These are phyloP conservation scores for Drosophila yakuba DNA, from an alignment of 1,140 invertebrate species.

Conservation along the genomic window DNA sequence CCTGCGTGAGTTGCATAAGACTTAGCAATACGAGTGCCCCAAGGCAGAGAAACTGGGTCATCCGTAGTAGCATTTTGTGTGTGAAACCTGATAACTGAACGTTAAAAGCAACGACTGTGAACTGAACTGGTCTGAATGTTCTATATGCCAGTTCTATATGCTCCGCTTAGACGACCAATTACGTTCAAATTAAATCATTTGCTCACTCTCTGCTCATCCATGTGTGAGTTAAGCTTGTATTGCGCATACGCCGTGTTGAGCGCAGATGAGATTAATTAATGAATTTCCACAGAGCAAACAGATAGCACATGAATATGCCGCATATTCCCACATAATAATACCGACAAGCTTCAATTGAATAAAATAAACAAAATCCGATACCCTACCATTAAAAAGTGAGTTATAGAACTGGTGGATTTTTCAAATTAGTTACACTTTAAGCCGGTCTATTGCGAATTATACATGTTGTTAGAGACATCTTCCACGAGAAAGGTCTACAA, in stretches of 20 bases:
- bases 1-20: conserved; percentile 41
- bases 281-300: conserved; percentile 9
- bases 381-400: not conserved
- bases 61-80: conserved; percentile 19
- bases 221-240: conserved; percentile 43
- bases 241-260: conserved; percentile 54
- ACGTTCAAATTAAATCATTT: conserved; percentile 14
- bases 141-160: conserved; percentile 26
- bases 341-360: not conserved
- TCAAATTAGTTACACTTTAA: too few relatives aligned
- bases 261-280: conserved; percentile 54
- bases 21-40: conserved; percentile 43
- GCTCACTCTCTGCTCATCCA: conserved; percentile 15
- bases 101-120: conserved; percentile 47
- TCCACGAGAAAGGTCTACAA: too few relatives aligned
- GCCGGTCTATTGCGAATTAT: too few relatives aligned
- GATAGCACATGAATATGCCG: not conserved
- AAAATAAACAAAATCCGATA: not conserved
- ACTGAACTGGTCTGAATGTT: conserved; percentile 56
- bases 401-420: too few relatives aligned
- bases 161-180: conserved; percentile 19
- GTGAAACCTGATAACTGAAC: conserved; percentile 52
- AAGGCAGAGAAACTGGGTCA: conserved; percentile 61
- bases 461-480: too few relatives aligned
- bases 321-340: not conserved